phyloP scores from a whole-genome alignment of 2,113 vertebrate species.

The Thymallus thymallus region DNA sequence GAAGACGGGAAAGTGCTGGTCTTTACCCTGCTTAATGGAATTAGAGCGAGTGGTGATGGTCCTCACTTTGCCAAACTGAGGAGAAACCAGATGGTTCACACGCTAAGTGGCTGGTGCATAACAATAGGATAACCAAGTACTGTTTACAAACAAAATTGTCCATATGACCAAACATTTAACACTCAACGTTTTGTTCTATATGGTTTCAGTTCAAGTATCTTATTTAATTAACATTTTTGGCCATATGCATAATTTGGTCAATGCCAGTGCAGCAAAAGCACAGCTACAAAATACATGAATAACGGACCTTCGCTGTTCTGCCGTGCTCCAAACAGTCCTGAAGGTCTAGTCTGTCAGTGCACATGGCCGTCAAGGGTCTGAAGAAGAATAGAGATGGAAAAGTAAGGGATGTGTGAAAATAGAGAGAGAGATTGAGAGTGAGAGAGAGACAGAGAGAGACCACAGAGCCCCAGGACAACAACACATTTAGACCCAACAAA shows the following conservation, averaged over 20 bases:
- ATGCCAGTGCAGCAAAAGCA: background rate
- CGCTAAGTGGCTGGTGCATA: background rate
- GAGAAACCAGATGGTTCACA: conserved; percentile 31
- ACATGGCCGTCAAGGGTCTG: conserved; percentile 88
- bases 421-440: background rate
- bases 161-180: too few species aligned
- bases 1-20: conserved; percentile 97
- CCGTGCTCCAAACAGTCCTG: conserved; percentile 97
- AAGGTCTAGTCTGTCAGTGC: conserved; percentile 88
- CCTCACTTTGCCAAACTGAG: conserved; percentile 94
- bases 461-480: too few species aligned
- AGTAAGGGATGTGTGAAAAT: background rate
- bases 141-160: too few species aligned
- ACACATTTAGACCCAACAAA: too few species aligned
- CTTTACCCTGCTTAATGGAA: conserved; percentile 98
- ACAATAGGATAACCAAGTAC: too few species aligned
- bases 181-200: too few species aligned
- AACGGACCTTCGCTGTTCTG: conserved; percentile 91
- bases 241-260: too few species aligned
- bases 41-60: conserved; percentile 98
- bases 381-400: conserved; percentile 15
- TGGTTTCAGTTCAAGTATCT: too few species aligned
- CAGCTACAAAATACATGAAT: too few species aligned
- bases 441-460: too few species aligned
- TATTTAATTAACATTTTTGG: too few species aligned